Base-by-base conservation (phyloP, 2,113 vertebrate species). In the Spheniscus mendiculus region DNA sequence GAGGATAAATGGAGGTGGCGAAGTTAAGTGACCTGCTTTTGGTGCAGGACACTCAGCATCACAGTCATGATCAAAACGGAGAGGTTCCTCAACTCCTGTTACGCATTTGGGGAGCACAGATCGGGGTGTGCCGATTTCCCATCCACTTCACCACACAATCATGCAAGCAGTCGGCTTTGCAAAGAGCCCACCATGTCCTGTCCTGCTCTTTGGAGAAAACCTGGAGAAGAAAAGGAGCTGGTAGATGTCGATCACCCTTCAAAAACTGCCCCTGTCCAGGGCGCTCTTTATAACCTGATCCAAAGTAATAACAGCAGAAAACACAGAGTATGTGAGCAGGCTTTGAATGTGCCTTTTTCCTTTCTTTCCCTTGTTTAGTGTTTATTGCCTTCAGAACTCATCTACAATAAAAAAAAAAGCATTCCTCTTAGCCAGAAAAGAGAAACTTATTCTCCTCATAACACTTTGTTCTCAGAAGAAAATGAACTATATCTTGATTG, bases 31-130 rank as follows among this genome's bases (percentile, higher is more conserved):
- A 62, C 11, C 34, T 25, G 45, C n/a, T 17, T 15, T 40, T 14
- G 30, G 56, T 10, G 32, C 25, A n/a, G 47, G 49, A 40, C 16
- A 19, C 45, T 7, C 25, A 49, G 40, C 30, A 30, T 17, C 25
- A 12, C 2, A 2, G 38, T 21, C 6, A 0, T 6, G 52, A 69
- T 19, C 11, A 29, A 53, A 53, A 53, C 1, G 2, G n/a, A 72
- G 73, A 58, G 27, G 26, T 58, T 49, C 27, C 50, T 50, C 26
- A 5, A 13, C 12, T 49, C 67, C 34, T 2, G 1, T 22, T 50
- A 40, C 3, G 3, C 13, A 7, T 38, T 34, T 42, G 23, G 42
- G 20, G 23, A 56, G 25, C 5, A 6, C 6, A 3, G n/a, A n/a
- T 4, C 3, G 42, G 53, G 36, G 52, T 6, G 12, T n/a, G 88